Evolutionary conservation across 1,140 invertebrate genomes (phyloP).

Genomic region (Nymphalis io): DNA sequence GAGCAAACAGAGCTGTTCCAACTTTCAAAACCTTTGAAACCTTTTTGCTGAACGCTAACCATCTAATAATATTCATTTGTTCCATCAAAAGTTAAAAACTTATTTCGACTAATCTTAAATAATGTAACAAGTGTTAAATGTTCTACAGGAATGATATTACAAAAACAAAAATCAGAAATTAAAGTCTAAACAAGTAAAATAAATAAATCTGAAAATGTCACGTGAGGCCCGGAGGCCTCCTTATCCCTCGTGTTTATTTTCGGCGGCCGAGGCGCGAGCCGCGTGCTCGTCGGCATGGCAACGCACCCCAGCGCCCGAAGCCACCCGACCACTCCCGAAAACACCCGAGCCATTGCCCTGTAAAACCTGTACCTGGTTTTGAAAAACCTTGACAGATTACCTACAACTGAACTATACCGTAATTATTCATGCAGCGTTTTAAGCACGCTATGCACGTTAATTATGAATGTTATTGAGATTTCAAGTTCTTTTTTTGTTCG

Average conservation of each 20-base stretch:
- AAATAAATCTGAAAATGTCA: constrained; percentile 15
- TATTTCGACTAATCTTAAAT: not conserved
- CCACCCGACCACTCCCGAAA: constrained; percentile 47
- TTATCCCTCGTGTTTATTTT: constrained; percentile 72
- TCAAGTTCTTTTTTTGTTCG: constrained; percentile 8
- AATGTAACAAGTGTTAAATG: not conserved
- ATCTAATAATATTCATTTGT: not conserved
- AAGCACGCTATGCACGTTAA: constrained; percentile 32
- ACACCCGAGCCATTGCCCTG: constrained; percentile 47
- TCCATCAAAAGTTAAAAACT: not conserved
- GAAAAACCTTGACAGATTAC: constrained; percentile 50
- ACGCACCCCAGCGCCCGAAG: constrained; percentile 63
- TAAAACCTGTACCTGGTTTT: constrained; percentile 49
- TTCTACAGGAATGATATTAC: not conserved
- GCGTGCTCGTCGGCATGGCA: constrained; percentile 70
- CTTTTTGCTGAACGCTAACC: constrained; percentile 15
- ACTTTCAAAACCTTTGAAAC: constrained; percentile 41
- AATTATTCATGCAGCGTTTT: constrained; percentile 41
- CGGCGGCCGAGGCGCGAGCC: constrained; percentile 54
- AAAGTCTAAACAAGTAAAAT: not conserved
- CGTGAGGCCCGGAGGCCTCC: constrained; percentile 32
- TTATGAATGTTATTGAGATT: constrained; percentile 36
- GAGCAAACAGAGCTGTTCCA: constrained; percentile 43
- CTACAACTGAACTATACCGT: constrained; percentile 36
- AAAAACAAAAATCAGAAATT: not conserved